Base-by-base conservation (phyloP, 2,888 invertebrate species). In the Rhagophthalmus giganteus region DNA sequence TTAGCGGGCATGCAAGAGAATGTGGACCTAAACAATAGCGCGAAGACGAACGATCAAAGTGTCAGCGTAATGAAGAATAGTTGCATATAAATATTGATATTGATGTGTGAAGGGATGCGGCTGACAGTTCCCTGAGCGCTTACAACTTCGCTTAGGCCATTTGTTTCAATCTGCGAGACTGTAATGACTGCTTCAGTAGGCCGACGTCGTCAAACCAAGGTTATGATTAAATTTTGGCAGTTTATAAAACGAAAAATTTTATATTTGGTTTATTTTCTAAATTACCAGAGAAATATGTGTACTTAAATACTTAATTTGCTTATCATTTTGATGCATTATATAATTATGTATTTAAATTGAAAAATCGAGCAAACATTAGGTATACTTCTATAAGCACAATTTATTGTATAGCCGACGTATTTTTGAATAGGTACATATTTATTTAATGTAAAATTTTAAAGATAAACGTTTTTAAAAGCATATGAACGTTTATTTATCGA, bases 91-190 rank as follows among this genome's bases (percentile, higher is more conserved):
- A 72, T 70, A 71, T 72, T 70, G 71, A 74, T 72, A 73, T 73
- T 74, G 72, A 74, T 73, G 74, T 78, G 77, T 76, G 77, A 77
- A 78, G 74, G 74, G 76, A 75, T 74, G 70, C 70, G 63, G 60
- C 63, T 61, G 71, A 71, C 67, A 65, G 74, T 76, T 77, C 77
- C 75, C 77, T 73, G 55, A 64, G 61, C 59, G 61, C 60, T 65
- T 59, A 62, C 65, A 63, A 64, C 64, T 65, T 64, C 60, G 62
- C 60, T 61, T 54, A 64, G 66, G 65, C 73, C 76, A 78, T 78
- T 78, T 78, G 74, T 78, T 76, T 78, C 77, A 78, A 78, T 78
- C 75, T 76, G 74, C 70, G 68, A 60, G 66, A 65, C 67, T 64
- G 62, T 68, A 68, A 68, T 68, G 67, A 67, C 65, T 65, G 66